Base-by-base conservation (phyloP, 2,888 invertebrate species). In the Deilephila porcellus region DNA sequence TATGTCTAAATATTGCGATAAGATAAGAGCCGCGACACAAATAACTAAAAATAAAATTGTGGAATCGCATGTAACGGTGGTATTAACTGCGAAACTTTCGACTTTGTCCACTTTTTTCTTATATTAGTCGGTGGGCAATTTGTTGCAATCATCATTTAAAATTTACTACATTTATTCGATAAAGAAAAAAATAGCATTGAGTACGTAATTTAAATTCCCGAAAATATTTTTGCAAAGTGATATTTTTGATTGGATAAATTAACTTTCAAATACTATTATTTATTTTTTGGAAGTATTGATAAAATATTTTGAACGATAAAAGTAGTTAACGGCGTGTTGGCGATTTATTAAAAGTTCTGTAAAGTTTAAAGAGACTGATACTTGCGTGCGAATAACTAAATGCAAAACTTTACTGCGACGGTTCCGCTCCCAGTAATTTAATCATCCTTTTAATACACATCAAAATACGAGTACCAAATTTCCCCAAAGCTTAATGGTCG, bases 21-120 rank as follows among this genome's bases (percentile, higher is more conserved):
- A 92, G 90, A 91, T 92, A 91, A 91, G 86, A 87, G 85, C 86
- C 82, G 82, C 85, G 89, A 88, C 88, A 87, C 87, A 91, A 92
- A 91, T 91, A 91, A 89, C 89, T 86, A 81, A 87, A 88, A 93
- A 93, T 93, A 90, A 93, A 94, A 93, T 94, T 91, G 91, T 91
- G 86, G 88, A 89, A 93, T 93, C 90, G 93, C 93, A 93, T 93
- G 93, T 91, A 91, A 91, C 88, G 87, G 90, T 89, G 91, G 88
- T 92, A 93, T 94, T 93, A 93, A 87, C 91, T 86, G 89, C 89
- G 91, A 90, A 89, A 85, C 82, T 84, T 90, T 88, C 86, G 90
- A 92, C 88, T 91, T 92, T 91, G 85, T 87, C 86, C 86, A 88
- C 84, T 88, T 90, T 88, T 90, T 91, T 88, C 88, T 88, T 83